Base-by-base conservation (phyloP, 2,113 vertebrate species). In the Manacus vitellinus region DNA sequence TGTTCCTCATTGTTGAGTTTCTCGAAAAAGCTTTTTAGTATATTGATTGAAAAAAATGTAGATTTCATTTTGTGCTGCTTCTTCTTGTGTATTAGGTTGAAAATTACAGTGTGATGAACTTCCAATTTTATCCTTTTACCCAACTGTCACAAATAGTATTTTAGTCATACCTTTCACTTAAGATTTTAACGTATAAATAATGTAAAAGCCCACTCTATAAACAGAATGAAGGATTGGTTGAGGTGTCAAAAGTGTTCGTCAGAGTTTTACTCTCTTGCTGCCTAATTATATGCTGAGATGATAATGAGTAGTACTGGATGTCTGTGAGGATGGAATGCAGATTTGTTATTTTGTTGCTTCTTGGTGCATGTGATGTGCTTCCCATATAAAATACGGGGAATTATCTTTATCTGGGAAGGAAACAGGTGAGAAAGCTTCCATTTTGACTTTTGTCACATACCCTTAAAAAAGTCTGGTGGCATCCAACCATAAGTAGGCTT, bases 261-360 rank as follows among this genome's bases (percentile, higher is more conserved):
- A 86, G 92, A 96, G 85, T 96, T 96, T 94, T 92, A 96, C 91
- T 96, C 88, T 94, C 86, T 91, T 97, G 95, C 84, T 2, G 35
- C 97, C 91, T 97, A 96, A 95, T 97, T 96, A 95, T 96, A 86
- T 93, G 84, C 94, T 91, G 92, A 96, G 90, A 95, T 89, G 95
- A 85, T 97, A 97, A 97, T 96, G 96, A 97, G 84, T 84, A 67
- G 88, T 91, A 94, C 73, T 85, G 76, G 81, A 71, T 96, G 91
- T 91, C 86, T 95, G 85, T 95, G 95, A 96, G 94, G 89, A 68
- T 91, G 76, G 95, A 96, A 97, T 97, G 95, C 95, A 97, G 93
- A 97, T 97, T 96, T 95, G 94, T 96, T 85, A 62, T 95, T 94
- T 93, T 90, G 79, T 93, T 97, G 81, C 72, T 97, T 16, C 88